Conservation (phyloP, 2,888 invertebrate species). For the Dryobota labecula region DNA sequence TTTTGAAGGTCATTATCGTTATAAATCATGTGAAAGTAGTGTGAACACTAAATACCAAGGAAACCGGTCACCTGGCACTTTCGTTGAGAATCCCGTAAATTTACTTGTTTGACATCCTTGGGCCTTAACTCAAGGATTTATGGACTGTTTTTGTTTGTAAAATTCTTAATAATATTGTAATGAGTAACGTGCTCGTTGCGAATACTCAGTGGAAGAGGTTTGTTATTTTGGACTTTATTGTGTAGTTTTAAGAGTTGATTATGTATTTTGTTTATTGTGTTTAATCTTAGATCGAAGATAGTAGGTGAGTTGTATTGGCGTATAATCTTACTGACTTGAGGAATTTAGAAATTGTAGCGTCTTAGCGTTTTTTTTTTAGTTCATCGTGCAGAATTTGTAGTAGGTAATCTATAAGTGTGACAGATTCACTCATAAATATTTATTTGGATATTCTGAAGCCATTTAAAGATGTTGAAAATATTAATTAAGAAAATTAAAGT, state of each 20-base stretch:
- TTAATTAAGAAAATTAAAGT: neutral
- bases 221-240: slow-evolving; percentile 13
- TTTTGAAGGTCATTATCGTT: slow-evolving; percentile 61
- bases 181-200: neutral
- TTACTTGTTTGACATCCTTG: slow-evolving; percentile 48
- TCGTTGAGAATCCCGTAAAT: slow-evolving; percentile 62
- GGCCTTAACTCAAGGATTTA: slow-evolving; percentile 39
- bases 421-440: slow-evolving; percentile 22
- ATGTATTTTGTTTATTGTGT: slow-evolving; percentile 40
- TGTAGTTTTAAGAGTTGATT: slow-evolving; percentile 9
- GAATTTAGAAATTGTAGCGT: slow-evolving; percentile 56
- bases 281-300: slow-evolving; percentile 53
- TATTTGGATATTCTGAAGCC: slow-evolving; percentile 5
- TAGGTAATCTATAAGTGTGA: slow-evolving; percentile 13
- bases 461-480: slow-evolving; percentile 8
- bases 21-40: slow-evolving; percentile 68
- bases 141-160: slow-evolving; percentile 33
- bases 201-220: neutral
- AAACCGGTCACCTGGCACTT: slow-evolving; percentile 64
- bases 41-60: slow-evolving; percentile 55
- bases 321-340: slow-evolving; percentile 42
- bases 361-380: slow-evolving; percentile 37
- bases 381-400: slow-evolving; percentile 6
- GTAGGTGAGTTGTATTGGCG: slow-evolving; percentile 34
- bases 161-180: slow-evolving; percentile 26